These are phyloP conservation scores for Pegea sp. DNA, from an alignment of 23 tunicate species.

Conservation along the genomic window DNA sequence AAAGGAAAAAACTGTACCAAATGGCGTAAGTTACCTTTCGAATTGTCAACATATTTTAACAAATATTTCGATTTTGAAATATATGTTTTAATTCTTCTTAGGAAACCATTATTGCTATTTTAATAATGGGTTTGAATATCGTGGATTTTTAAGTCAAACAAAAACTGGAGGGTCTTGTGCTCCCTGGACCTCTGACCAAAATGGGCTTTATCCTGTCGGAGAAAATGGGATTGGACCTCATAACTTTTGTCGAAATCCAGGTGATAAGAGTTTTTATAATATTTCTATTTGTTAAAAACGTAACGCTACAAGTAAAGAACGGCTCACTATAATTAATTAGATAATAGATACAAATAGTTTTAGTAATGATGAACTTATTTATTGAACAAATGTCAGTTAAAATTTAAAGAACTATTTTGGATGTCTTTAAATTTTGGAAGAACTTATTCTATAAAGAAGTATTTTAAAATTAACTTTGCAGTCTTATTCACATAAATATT, in stretches of 20 bases:
- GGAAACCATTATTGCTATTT: slow-evolving; percentile 32
- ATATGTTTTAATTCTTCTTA: slow-evolving; percentile 2
- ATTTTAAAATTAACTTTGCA: neutral
- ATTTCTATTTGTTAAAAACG: neutral
- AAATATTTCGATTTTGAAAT: no score
- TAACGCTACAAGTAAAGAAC: neutral
- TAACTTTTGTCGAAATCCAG: slow-evolving; percentile 30
- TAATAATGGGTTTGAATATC: slow-evolving; percentile 13
- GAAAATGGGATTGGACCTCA: slow-evolving; percentile 20
- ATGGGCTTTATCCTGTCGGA: slow-evolving; percentile 3
- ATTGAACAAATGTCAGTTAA: no score
- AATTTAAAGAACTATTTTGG: no score
- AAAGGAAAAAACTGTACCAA: no score
- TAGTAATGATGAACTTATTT: no score
- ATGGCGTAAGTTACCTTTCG: no score
- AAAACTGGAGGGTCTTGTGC: slow-evolving; percentile 10
- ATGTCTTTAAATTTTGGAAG: no score
- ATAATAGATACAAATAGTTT: neutral
- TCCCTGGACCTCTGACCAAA: slow-evolving; percentile 25
- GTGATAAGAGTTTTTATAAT: neutral
- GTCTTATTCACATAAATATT: no score
- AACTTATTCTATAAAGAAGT: no score
- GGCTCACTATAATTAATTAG: neutral
- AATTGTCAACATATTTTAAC: no score
- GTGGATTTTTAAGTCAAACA: slow-evolving; percentile 20